These are phyloP conservation scores for Carduelis carduelis DNA, from an alignment of 2,797 vertebrate genomes.

Conservation along the genomic window DNA sequence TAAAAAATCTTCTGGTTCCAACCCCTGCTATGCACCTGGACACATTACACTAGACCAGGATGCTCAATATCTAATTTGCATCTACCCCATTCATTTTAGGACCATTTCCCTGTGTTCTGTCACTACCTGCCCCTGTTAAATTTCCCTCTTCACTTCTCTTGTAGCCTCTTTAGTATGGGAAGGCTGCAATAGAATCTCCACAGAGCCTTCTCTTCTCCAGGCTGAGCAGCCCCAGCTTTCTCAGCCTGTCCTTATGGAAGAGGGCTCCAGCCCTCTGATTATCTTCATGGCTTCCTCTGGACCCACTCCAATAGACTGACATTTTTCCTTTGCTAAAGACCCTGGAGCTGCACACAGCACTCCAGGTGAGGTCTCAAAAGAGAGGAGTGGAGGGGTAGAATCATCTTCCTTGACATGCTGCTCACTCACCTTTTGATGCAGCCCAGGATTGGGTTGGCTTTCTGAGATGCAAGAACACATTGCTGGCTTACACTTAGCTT, in stretches of 20 bases:
- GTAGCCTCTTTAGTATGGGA: not conserved
- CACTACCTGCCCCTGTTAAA: not conserved
- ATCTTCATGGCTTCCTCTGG: not conserved
- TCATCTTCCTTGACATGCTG: not conserved
- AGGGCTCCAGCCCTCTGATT: not conserved
- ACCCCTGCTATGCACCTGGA: fast-evolving
- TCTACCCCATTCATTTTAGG: not conserved
- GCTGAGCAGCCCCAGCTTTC: not conserved
- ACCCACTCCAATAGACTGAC: fast-evolving
- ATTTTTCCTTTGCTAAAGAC: not conserved
- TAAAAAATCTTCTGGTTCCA: not conserved
- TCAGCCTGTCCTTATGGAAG: not conserved
- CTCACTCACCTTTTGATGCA: not conserved
- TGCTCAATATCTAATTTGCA: not conserved
- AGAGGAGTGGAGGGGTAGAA: not conserved
- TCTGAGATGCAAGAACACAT: not conserved
- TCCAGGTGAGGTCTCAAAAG: not conserved
- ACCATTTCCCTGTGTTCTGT: not conserved
- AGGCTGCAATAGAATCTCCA: not conserved
- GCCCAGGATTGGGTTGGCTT: not conserved
- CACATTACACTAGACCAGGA: not conserved
- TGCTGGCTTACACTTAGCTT: not conserved
- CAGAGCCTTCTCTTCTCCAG: not conserved
- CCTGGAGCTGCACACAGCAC: not conserved
- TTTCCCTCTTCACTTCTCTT: not conserved